A percentile compares a stretch with the other conserved stretches of the same genome.
Evolutionary conservation across 2,113 vertebrate species (phyloP).

Genomic region (Gnathonemus longibarbis): DNA sequence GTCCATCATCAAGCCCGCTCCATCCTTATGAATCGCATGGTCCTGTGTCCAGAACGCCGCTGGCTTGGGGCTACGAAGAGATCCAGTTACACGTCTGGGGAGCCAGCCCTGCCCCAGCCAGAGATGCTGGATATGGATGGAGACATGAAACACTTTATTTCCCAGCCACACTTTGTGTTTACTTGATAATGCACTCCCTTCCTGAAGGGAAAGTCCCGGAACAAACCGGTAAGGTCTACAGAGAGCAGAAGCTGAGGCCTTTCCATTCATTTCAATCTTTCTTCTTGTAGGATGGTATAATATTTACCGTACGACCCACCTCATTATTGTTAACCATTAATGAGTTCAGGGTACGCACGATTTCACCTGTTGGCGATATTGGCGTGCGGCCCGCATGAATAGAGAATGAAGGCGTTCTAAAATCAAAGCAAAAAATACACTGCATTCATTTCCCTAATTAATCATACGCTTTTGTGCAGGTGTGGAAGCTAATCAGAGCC

Average conservation of each 20-base stretch:
- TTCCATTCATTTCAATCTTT: background rate
- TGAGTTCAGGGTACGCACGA: background rate
- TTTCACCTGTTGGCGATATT: background rate
- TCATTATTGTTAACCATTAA: background rate
- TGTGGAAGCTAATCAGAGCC: background rate
- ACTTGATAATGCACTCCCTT: constrained; percentile 3
- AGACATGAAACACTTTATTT: background rate
- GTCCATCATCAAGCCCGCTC: background rate
- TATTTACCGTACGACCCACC: background rate
- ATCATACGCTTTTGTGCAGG: background rate
- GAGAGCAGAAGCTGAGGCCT: background rate
- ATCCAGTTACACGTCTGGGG: background rate
- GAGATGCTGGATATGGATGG: background rate
- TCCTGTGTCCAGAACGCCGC: background rate
- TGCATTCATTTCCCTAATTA: constrained; percentile 3
- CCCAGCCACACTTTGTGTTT: background rate
- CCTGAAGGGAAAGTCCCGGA: background rate
- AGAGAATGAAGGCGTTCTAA: background rate
- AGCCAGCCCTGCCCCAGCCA: background rate
- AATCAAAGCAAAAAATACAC: background rate
- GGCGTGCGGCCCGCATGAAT: background rate
- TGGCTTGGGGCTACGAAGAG: background rate
- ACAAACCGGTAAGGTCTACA: background rate
- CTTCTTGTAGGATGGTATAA: background rate
- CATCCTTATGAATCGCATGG: background rate